These are phyloP conservation scores for Brachyptera risi DNA, from an alignment of 2,888 invertebrate species.

Conservation along the genomic window DNA sequence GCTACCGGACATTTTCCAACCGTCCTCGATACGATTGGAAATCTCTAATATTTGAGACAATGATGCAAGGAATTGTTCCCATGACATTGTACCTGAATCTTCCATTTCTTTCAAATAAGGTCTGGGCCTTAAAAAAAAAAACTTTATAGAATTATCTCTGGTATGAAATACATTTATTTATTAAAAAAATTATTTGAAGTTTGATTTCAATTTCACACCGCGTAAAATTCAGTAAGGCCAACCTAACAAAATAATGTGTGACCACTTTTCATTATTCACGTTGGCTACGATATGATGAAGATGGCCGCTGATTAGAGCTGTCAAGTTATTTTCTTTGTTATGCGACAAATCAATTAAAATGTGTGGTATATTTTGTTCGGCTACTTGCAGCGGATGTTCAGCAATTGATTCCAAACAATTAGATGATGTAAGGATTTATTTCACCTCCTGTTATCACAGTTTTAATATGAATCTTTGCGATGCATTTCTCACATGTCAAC, in stretches of 20 bases:
- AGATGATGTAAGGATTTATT: too few species aligned
- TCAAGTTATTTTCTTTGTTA: neutral
- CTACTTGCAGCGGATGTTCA: conserved; percentile 39
- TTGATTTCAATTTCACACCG: neutral
- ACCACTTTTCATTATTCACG: neutral
- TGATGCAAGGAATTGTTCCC: neutral
- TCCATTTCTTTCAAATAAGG: too few species aligned
- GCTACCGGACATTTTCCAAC: neutral
- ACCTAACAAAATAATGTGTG: too few species aligned
- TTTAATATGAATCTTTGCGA: too few species aligned
- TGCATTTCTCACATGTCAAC: too few species aligned
- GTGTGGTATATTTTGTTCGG: conserved; percentile 55
- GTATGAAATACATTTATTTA: neutral
- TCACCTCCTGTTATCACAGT: too few species aligned
- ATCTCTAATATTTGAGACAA: neutral
- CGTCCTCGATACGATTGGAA: neutral
- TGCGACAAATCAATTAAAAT: conserved; percentile 38
- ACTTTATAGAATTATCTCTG: neutral
- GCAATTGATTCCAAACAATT: too few species aligned
- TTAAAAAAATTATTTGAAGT: neutral
- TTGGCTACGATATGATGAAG: neutral
- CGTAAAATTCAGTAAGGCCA: too few species aligned
- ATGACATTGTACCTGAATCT: neutral
- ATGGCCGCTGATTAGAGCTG: neutral
- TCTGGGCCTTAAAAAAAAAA: neutral